Evolutionary conservation across 2,113 vertebrate genomes (phyloP), one percentile per base, ranked within the genome.

Genomic region (Ictalurus punctatus): DNA sequence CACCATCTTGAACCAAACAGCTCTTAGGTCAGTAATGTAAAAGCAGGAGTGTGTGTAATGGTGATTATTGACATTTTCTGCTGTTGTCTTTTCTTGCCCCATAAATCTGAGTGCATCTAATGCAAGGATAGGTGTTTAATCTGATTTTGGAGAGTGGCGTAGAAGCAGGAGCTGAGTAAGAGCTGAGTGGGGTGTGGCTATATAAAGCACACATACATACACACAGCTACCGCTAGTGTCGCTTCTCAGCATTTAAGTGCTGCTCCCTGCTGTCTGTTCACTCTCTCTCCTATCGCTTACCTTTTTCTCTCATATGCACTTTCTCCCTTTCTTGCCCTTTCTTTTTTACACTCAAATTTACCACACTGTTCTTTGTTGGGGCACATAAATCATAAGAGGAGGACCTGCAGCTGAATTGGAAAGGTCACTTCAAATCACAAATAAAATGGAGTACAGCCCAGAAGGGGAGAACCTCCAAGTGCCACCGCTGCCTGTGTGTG

Each of bases 381-480:
- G 83, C 87, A 91, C 86, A 91, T 91, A 92, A 92, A 92, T 91
- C 91, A 91, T 90, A 90, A 90, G 88, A 88, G 83, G 86, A 87
- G 85, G 87, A 90, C 92, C 91, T 90, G 91, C 87, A 91, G 91
- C 90, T 91, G 87, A 90, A 91, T 91, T 84, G 73, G 87, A 91
- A 92, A 92, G 91, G 90, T 92, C 90, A 89, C 89, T 90, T 84
- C 88, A 88, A 90, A 91, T 91, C 91, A 86, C 86, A 86, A 91
- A 88, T 90, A 91, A 91, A 92, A 90, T 92, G 86, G 89, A 90
- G 76, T 90, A 76, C 83, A 88, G 88, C 89, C 89, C 88, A 90
- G 88, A 88, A 84, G 90, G 87, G 85, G 87, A 73, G 87, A 86
- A 90, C 85, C 91, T 91, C 91, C 88, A 85, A 89, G 86, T 88